Evolutionary conservation across 2,113 vertebrate genomes (phyloP), one percentile per base, ranked within the genome.

Genomic region (Gorilla gorilla): DNA sequence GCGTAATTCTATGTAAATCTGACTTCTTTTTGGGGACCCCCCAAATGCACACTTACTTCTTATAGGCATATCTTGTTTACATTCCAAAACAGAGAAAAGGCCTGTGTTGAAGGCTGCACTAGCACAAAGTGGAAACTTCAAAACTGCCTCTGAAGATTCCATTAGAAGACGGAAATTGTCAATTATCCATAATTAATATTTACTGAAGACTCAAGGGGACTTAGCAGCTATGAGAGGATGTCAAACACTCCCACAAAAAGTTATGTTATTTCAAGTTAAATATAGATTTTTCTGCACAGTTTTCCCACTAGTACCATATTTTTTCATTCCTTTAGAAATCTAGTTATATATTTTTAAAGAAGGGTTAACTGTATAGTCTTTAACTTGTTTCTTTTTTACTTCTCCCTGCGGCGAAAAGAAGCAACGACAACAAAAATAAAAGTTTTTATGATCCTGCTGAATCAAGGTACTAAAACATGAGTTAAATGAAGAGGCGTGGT

Each of bases 401-500:
- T 98, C 59, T 96, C 97, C 97, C 96, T 66, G 78, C 0, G 72
- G 97, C 95, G 78, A 97, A 97, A 97, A 97, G 88, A 97, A 97
- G 95, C 96, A 92, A 70, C 7, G 1, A 90, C 78, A 82, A 98
- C 97, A 96, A 97, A 98, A 98, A 95, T 98, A 97, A 98, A 98
- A 96, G 88, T 91, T 97, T 97, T 97, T 98, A 96, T 75, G 84
- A 93, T 88, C 85, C 90, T 75, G 72, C 81, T 90, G 97, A 96
- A 97, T 97, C 75, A 93, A 96, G 97, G 95, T 94, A 92, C 90
- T 96, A 96, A 98, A 97, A 78, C 96, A 96, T 85, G 95, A 97
- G 97, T 96, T 97, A 97, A 97, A 93, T 97, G 92, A 97, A 98
- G 97, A 97, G 97, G 96, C 73, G 88, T 96, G 97, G 96, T 86